phyloP scores from a whole-genome alignment of 2,797 vertebrate genomes.

The Pitangus sulphuratus region DNA sequence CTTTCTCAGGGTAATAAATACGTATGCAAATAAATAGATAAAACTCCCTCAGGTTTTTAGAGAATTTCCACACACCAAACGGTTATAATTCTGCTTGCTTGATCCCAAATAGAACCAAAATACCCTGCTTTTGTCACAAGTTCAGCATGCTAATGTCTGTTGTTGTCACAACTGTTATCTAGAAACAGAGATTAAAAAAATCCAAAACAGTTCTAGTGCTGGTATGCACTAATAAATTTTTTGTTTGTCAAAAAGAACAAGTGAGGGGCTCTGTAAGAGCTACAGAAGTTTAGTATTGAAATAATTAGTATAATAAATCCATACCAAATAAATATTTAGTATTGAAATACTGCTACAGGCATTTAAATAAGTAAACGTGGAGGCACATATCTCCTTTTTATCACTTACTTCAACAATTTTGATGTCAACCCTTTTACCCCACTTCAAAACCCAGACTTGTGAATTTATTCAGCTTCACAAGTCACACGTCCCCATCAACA shows the following conservation, averaged over 20 bases:
- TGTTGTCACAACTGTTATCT: neutral
- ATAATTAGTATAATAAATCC: neutral
- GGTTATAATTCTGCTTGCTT: neutral
- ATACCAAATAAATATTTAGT: neutral
- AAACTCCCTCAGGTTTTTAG: neutral
- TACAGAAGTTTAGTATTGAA: neutral
- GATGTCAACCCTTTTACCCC: neutral
- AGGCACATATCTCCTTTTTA: neutral
- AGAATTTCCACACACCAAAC: neutral
- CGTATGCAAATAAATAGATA: neutral
- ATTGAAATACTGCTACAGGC: neutral
- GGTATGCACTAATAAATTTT: neutral
- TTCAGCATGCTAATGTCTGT: neutral
- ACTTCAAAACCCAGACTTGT: neutral
- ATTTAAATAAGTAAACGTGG: neutral
- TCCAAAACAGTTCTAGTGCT: neutral
- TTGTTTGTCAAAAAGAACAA: neutral
- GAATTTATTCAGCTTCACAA: neutral
- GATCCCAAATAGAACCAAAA: neutral
- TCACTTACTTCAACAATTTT: neutral
- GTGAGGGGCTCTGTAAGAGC: neutral
- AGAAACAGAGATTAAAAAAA: neutral
- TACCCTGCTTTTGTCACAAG: neutral
- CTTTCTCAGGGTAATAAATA: neutral
- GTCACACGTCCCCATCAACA: neutral